phyloP scores from a whole-genome alignment of 2,797 vertebrate species.

The Epinephelus malabaricus region DNA sequence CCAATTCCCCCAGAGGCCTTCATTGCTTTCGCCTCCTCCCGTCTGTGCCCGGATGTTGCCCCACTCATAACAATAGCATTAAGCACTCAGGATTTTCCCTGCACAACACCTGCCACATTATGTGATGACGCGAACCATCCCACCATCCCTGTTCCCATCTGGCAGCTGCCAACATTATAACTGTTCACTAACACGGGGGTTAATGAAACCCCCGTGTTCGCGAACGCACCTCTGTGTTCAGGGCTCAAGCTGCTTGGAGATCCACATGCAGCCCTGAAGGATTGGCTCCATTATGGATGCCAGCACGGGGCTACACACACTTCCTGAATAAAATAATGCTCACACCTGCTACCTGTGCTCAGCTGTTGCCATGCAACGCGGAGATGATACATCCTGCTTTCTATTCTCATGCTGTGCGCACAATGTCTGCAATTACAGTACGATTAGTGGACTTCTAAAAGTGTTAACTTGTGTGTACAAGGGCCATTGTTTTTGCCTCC shows the following conservation, averaged over 20 bases:
- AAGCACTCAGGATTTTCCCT: constrained; percentile 62
- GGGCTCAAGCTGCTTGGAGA: constrained; percentile 81
- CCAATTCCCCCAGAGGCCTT: constrained; percentile 25
- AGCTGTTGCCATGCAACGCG: constrained; percentile 79
- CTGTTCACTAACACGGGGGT: constrained; percentile 79
- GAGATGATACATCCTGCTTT: constrained; percentile 69
- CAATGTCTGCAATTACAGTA: constrained; percentile 74
- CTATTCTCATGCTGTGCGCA: constrained; percentile 67
- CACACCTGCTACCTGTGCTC: constrained; percentile 83
- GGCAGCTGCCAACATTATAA: constrained; percentile 80
- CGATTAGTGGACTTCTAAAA: constrained; percentile 71
- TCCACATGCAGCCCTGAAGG: constrained; percentile 78
- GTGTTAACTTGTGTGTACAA: constrained; percentile 52
- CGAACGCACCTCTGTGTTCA: constrained; percentile 69
- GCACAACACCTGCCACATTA: constrained; percentile 80
- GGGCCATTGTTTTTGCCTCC: constrained; percentile 32
- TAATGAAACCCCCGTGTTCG: constrained; percentile 82
- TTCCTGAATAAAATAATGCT: constrained; percentile 78
- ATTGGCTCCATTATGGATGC: constrained; percentile 81
- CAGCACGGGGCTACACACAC: constrained; percentile 76
- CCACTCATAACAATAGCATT: constrained; percentile 68
- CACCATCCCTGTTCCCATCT: constrained; percentile 77
- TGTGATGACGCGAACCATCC: constrained; percentile 74
- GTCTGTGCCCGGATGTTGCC: constrained; percentile 12
- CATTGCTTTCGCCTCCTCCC: constrained; percentile 1